A percentile compares a stretch with the other conserved stretches of the same genome.
Evolutionary conservation across 2,888 invertebrate genomes (phyloP).

Genomic region (Drosophila ezoana): DNA sequence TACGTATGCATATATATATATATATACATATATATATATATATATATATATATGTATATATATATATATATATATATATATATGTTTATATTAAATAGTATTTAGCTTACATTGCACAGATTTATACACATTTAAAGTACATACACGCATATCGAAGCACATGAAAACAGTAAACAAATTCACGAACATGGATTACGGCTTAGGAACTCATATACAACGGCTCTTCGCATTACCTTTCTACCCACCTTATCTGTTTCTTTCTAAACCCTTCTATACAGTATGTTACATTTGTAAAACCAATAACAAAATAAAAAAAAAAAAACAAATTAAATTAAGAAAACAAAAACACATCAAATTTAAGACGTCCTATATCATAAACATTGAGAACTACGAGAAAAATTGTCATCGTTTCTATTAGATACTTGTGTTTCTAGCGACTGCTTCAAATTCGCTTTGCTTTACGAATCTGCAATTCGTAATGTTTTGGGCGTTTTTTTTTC

Average conservation of each 20-base stretch:
- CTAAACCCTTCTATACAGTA: constrained; percentile 25
- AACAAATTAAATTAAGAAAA: not conserved
- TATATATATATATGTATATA: constrained; percentile 19
- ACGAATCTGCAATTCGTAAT: constrained; percentile 42
- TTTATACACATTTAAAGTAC: constrained; percentile 78
- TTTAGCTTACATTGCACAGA: constrained; percentile 72
- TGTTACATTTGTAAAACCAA: constrained; percentile 30
- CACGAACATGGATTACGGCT: constrained; percentile 78
- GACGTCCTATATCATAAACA: constrained; percentile 36
- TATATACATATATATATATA: constrained; percentile 39
- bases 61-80: constrained; percentile 23
- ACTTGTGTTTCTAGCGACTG: constrained; percentile 15
- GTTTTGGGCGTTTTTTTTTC: constrained; percentile 5
- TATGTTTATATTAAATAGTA: constrained; percentile 45
- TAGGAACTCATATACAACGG: constrained; percentile 79
- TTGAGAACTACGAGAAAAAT: constrained; percentile 45
- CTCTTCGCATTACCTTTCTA: constrained; percentile 44
- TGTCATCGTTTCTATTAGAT: constrained; percentile 31
- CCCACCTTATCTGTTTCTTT: not conserved
- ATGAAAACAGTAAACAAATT: constrained; percentile 80
- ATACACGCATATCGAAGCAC: constrained; percentile 75
- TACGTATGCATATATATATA: constrained; percentile 23
- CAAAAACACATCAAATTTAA: not conserved
- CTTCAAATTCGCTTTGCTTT: constrained; percentile 18
- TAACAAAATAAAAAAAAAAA: not conserved